Conservation (phyloP, 2,113 vertebrate species). For the Osmerus mordax region DNA sequence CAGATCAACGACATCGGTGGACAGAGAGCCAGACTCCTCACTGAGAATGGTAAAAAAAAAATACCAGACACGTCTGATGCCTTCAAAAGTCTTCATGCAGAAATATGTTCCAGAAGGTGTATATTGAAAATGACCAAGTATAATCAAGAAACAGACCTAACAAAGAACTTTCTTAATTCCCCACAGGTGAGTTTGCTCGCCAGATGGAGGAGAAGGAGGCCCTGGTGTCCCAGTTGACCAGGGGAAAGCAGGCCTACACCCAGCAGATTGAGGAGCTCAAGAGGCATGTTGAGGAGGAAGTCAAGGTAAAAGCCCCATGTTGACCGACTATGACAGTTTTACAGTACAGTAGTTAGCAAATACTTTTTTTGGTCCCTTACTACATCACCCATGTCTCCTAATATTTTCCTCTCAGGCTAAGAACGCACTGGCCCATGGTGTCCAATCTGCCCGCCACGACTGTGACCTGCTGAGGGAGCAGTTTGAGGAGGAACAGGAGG, state of each 20-base stretch:
- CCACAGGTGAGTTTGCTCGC: conserved; percentile 62
- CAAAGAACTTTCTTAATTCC: not conserved
- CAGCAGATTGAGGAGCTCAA: conserved; percentile 43
- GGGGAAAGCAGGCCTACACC: conserved; percentile 33
- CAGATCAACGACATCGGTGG: conserved; percentile 40
- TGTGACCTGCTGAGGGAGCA: conserved; percentile 70
- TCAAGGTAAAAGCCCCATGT: conserved; percentile 27
- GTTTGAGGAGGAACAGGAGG: conserved; percentile 70
- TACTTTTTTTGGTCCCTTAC: not conserved
- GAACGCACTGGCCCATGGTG: conserved; percentile 64
- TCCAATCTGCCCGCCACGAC: conserved; percentile 70
- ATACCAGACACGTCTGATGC: no score
- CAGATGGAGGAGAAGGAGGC: conserved; percentile 76
- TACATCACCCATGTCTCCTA: not conserved
- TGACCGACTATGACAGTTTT: no score
- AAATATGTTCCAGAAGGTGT: not conserved
- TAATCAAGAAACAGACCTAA: not conserved
- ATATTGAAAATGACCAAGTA: not conserved
- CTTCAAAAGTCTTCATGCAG: no score
- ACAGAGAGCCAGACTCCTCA: conserved; percentile 43
- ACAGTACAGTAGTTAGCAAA: no score
- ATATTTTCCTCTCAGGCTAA: conserved; percentile 57
- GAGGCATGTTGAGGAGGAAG: conserved; percentile 67
- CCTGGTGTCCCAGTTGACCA: conserved; percentile 58
- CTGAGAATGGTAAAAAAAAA: conserved; percentile 37